Percentiles rank a stretch among this genome's conserved stretches.
These are phyloP conservation scores for Sipha maydis DNA, from an alignment of 2,888 invertebrate species.

Conservation along the genomic window DNA sequence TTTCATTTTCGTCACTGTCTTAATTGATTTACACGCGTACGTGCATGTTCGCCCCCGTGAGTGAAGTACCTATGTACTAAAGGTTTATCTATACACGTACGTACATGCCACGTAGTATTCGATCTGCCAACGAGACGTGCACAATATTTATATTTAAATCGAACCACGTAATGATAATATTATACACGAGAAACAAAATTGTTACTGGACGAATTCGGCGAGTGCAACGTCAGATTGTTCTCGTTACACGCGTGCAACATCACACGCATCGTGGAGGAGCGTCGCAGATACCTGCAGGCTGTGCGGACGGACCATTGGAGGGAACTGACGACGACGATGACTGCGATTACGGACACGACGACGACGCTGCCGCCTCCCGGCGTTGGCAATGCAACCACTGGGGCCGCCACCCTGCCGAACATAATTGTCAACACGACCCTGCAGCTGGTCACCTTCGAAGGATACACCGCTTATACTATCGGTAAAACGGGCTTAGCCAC, in stretches of 20 bases:
- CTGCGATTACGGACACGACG: constrained; percentile 4
- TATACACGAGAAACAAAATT: neutral
- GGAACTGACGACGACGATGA: constrained; percentile 41
- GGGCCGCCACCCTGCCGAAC: neutral
- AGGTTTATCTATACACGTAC: no score
- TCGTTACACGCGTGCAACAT: neutral
- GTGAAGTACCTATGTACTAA: neutral
- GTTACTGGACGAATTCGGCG: neutral
- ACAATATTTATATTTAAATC: no score
- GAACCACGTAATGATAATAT: neutral
- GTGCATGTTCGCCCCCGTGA: neutral
- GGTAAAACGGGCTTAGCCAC: no score
- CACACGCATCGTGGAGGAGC: neutral
- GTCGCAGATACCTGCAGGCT: neutral
- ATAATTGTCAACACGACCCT: neutral
- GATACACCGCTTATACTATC: no score
- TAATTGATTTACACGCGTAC: no score
- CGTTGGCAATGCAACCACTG: neutral
- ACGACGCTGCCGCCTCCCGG: constrained; percentile 37
- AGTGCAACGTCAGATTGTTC: neutral
- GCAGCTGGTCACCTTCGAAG: neutral
- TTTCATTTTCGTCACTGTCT: no score
- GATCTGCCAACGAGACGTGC: no score
- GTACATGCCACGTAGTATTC: no score
- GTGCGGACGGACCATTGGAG: constrained; percentile 30